Evolutionary conservation across 2,888 invertebrate species (phyloP).

Genomic region (Chrysotoxum bicinctum): DNA sequence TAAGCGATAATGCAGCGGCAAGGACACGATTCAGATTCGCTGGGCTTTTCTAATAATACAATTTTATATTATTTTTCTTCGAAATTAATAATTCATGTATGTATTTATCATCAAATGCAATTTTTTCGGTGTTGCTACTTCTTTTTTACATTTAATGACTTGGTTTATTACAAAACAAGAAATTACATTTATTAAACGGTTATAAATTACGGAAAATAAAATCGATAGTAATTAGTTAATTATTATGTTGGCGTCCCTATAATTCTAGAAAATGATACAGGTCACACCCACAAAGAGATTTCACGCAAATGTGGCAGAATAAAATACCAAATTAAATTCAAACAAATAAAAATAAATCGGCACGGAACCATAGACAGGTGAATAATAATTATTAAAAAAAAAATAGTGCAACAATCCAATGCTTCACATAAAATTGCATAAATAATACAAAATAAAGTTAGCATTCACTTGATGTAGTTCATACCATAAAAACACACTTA

Average conservation of each 20-base stretch:
- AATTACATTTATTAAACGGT: background rate
- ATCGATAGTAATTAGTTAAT: background rate
- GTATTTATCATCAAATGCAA: conserved; percentile 8
- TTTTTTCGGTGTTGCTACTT: conserved; percentile 27
- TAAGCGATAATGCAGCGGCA: conserved; percentile 46
- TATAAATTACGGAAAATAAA: background rate
- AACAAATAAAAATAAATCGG: conserved; percentile 37
- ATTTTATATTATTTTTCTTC: conserved; percentile 40
- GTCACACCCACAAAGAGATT: background rate
- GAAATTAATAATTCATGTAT: background rate
- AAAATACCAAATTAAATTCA: conserved; percentile 47
- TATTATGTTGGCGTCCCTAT: background rate
- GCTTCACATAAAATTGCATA: conserved; percentile 69
- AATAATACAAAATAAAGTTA: conserved; percentile 60
- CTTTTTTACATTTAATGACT: conserved; percentile 17
- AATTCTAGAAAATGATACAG: background rate
- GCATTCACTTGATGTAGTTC: conserved; percentile 66
- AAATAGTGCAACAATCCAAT: conserved; percentile 63
- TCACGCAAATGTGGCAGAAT: conserved; percentile 10
- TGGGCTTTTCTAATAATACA: conserved; percentile 60
- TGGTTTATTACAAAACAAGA: conserved; percentile 8
- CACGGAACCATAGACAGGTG: conserved; percentile 45
- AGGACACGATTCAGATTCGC: conserved; percentile 37
- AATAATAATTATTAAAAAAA: conserved; percentile 22
- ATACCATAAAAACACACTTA: conserved; percentile 81